Evolutionary conservation across 2,888 invertebrate genomes (phyloP), one percentile per base, ranked within the genome.

Genomic region (Halictus ligatus): DNA sequence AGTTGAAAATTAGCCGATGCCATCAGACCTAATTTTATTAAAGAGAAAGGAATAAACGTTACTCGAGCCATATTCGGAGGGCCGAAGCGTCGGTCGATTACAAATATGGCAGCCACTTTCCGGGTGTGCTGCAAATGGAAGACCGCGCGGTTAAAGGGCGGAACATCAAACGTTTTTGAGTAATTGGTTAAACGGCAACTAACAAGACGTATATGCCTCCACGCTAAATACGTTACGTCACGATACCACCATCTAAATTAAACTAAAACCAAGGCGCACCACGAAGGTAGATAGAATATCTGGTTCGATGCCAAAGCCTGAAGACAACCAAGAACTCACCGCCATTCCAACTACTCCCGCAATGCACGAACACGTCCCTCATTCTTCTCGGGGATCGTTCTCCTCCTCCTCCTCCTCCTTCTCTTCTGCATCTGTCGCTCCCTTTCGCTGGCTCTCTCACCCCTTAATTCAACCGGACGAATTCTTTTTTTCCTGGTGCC

Each of bases 191-290:
- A 90, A 89, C 87, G 83, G 86, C 86, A 90, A 90, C 84, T 89
- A 91, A 93, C 89, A 85, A 90, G 86, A 87, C 83, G 78, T 83
- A 85, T 82, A 88, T 81, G 78, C 84, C 81, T 75, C 25, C 88
- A 89, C 91, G 90, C 89, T 89, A 93, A 92, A 93, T 89, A 93
- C 86, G 91, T 93, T 93, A 92, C 92, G 92, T 93, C 93, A 93
- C 89, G 83, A 88, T 86, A 87, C 90, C 91, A 91, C 91, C 90
- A 92, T 93, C 93, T 93, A 93, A 93, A 92, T 93, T 93, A 93
- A 92, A 93, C 92, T 88, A 92, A 93, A 92, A 91, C 90, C 90
- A 91, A 91, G 91, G 89, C 89, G 89, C 90, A 89, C 88, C 89
- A 90, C 91, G 90, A 91, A 91, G 91, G 91, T 91, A 91, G 91